phyloP scores from a whole-genome alignment of 2,113 vertebrate species.

The Nipponia nippon region DNA sequence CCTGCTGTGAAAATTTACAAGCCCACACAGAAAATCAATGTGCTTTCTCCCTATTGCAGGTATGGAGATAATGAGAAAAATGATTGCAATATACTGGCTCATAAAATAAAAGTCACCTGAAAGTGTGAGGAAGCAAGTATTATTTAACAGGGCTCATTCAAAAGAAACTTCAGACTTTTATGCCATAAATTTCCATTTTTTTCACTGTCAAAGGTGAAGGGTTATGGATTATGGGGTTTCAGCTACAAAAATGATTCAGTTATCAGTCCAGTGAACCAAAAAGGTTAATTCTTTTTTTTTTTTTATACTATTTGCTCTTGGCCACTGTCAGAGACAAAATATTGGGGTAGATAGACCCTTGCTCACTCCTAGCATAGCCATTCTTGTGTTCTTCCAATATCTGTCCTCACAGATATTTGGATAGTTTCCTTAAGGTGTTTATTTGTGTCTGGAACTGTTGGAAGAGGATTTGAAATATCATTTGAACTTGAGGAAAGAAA shows the following conservation, averaged over 20 bases:
- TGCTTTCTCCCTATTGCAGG: neutral
- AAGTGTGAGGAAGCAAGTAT: neutral
- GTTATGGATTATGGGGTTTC: neutral
- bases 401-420: neutral
- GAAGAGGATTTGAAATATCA: neutral
- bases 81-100: neutral
- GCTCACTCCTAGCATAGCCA: neutral
- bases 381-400: neutral
- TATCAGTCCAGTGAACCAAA: neutral
- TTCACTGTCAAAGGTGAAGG: neutral
- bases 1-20: neutral
- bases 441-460: neutral
- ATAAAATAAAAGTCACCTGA: neutral
- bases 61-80: neutral
- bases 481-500: neutral
- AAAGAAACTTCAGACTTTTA: neutral
- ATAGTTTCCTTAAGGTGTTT: neutral
- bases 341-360: neutral
- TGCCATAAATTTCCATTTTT: neutral
- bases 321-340: neutral
- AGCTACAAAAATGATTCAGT: neutral
- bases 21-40: neutral
- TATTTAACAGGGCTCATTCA: neutral
- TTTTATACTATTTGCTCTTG: neutral
- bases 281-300: rapidly evolving